A percentile compares a stretch with the other conserved stretches of the same genome.
Evolutionary conservation across 2,797 vertebrate genomes (phyloP).

Genomic region (Carcharodon carcharias): DNA sequence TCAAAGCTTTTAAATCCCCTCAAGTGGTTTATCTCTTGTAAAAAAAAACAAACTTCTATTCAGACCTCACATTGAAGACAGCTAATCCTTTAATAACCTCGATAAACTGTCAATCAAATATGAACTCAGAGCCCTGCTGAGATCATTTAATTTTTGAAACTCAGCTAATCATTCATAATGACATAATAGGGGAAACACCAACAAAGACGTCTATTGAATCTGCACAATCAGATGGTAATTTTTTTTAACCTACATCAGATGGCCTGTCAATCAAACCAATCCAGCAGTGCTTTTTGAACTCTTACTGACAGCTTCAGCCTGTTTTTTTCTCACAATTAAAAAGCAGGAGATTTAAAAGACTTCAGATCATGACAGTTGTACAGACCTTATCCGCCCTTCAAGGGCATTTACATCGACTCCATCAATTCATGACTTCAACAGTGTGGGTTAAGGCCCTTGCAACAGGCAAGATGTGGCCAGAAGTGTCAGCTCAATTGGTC

Average conservation of each 20-base stretch:
- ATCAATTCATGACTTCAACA: no score
- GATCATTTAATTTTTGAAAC: not conserved
- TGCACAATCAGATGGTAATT: not conserved
- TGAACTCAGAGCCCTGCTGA: not conserved
- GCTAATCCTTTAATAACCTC: no score
- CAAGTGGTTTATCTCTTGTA: not conserved
- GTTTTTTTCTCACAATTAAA: no score
- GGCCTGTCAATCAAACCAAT: not conserved
- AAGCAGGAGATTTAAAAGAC: no score
- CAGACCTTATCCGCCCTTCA: no score
- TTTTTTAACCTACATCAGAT: not conserved
- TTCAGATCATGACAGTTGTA: no score
- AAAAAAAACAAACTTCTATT: not conserved
- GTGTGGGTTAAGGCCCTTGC: no score
- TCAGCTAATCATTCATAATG: not conserved
- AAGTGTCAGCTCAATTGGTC: not conserved
- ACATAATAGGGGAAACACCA: not conserved
- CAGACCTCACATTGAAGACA: not conserved
- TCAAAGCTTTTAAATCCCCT: no score
- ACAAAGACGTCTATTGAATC: not conserved
- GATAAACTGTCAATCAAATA: not conserved
- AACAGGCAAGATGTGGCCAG: no score
- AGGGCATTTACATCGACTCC: no score
- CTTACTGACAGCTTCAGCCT: no score
- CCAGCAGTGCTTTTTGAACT: no score